Evolutionary conservation across 2,888 invertebrate species (phyloP).

Genomic region (Junonia oenone): DNA sequence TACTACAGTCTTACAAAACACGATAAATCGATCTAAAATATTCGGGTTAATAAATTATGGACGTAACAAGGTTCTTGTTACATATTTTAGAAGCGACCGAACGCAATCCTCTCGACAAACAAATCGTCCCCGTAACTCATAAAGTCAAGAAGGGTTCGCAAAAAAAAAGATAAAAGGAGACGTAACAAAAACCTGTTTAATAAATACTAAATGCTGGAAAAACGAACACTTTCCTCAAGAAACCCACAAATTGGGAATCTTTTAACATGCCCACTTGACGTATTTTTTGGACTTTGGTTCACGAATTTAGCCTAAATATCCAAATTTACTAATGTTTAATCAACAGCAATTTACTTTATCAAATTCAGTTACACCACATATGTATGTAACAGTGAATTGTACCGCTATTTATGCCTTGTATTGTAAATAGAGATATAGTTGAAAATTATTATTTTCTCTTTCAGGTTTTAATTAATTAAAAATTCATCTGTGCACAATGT

Average conservation of each 20-base stretch:
- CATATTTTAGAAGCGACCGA: not conserved
- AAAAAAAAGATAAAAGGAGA: not conserved
- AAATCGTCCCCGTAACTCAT: slow-evolving; percentile 6
- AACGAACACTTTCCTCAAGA: not conserved
- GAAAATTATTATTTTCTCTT: not conserved
- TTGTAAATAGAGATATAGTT: slow-evolving; percentile 3
- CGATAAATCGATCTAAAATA: not conserved
- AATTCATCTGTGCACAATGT: slow-evolving; percentile 17
- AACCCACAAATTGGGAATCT: not conserved
- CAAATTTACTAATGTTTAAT: too few species aligned
- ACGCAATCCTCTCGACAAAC: slow-evolving; percentile 1
- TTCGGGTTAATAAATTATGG: not conserved
- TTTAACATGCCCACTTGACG: not conserved
- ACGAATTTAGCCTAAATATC: too few species aligned
- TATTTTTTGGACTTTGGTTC: not conserved
- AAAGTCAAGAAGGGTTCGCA: not conserved
- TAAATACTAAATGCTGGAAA: not conserved
- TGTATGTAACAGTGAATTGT: not conserved
- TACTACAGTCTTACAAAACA: not conserved
- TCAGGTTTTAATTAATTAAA: slow-evolving; percentile 20
- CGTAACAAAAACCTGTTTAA: not conserved
- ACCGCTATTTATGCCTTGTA: not conserved
- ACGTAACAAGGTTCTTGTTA: not conserved
- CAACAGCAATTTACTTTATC: too few species aligned
- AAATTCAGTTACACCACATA: too few species aligned